Conservation (phyloP, 2,888 invertebrate species). For the Nycteola revayana region DNA sequence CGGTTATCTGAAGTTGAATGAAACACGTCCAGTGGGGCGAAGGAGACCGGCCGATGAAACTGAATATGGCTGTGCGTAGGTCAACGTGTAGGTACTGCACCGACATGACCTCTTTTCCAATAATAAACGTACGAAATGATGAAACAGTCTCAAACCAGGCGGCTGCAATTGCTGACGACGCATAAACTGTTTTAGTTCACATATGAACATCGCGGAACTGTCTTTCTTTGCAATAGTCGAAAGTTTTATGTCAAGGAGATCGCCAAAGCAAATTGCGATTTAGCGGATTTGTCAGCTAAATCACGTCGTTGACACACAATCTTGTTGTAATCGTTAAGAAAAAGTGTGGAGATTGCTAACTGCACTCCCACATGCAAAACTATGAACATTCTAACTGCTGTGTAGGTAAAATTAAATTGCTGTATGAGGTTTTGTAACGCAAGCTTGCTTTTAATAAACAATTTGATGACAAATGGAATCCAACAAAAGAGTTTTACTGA, state of each 20-base stretch:
- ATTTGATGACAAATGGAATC: too few species aligned
- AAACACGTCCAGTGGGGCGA: constrained; percentile 9
- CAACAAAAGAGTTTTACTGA: too few species aligned
- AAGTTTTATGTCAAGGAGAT: constrained; percentile 8
- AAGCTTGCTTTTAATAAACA: too few species aligned
- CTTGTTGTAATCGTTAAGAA: too few species aligned
- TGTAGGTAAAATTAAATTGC: too few species aligned
- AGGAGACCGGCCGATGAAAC: constrained; percentile 31
- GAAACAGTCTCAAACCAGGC: constrained; percentile 11
- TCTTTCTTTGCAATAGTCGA: background rate
- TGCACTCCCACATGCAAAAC: too few species aligned
- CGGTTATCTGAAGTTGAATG: constrained; percentile 1
- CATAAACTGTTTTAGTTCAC: background rate
- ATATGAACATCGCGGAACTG: constrained; percentile 4
- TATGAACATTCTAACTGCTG: too few species aligned
- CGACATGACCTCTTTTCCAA: constrained; percentile 37
- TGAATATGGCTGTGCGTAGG: constrained; percentile 44
- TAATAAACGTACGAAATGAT: constrained; percentile 18
- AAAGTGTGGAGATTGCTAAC: too few species aligned
- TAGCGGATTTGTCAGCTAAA: constrained; percentile 12
- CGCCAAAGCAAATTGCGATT: constrained; percentile 17
- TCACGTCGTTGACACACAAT: constrained; percentile 11
- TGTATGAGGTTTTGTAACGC: too few species aligned
- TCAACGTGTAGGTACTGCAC: constrained; percentile 39
- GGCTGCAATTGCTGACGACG: background rate